Conservation (phyloP, 1,140 invertebrate genomes). For the Drosophila hydei region DNA sequence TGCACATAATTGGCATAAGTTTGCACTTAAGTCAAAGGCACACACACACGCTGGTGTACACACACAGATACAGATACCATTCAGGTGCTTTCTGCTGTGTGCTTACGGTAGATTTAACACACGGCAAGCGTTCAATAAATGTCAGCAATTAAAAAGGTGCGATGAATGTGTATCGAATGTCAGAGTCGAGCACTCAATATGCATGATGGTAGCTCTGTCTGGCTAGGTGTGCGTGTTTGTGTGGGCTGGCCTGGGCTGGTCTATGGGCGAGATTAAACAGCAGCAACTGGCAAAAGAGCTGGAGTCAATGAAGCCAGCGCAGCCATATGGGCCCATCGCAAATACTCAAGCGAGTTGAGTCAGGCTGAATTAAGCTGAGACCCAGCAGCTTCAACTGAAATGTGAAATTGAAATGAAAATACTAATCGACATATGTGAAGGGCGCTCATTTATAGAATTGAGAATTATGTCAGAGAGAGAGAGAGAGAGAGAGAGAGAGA, state of each 20-base stretch:
- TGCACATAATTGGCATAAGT: constrained; percentile 78
- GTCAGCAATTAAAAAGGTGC: constrained; percentile 79
- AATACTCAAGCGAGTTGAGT: constrained; percentile 22
- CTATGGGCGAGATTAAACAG: constrained; percentile 47
- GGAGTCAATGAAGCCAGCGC: neutral
- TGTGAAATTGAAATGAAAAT: constrained; percentile 31
- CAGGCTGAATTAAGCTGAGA: neutral
- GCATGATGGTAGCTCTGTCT: neutral
- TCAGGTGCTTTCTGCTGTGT: constrained; percentile 34
- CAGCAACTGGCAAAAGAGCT: constrained; percentile 29
- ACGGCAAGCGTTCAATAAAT: constrained; percentile 69
- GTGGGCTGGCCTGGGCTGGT: neutral
- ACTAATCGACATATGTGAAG: constrained; percentile 18
- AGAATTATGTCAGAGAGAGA: neutral
- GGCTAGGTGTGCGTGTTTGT: constrained; percentile 7
- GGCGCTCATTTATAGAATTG: constrained; percentile 30
- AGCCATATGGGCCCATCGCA: constrained; percentile 18
- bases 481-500: neutral
- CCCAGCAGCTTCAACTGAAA: constrained; percentile 1
- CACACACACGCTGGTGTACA: constrained; percentile 47
- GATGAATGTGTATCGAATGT: constrained; percentile 67
- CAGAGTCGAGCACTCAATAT: constrained; percentile 11
- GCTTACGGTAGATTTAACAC: constrained; percentile 75
- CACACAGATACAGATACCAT: neutral
- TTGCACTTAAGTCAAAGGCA: constrained; percentile 76